These are phyloP conservation scores for Pao palembangensis DNA, from an alignment of 2,113 vertebrate species.

Conservation along the genomic window DNA sequence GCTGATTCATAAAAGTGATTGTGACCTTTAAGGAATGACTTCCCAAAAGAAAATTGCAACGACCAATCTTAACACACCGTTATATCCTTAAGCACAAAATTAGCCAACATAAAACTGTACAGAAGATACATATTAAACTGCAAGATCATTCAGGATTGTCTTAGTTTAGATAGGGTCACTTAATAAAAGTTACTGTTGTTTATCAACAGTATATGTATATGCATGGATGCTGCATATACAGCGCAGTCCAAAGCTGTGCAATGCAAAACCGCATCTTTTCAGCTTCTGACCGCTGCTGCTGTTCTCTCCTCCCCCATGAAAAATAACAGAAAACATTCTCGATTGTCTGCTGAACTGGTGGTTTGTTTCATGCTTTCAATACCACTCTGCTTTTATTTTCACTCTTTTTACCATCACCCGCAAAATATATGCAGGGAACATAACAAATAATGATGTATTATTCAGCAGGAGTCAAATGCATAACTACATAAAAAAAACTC, in stretches of 20 bases:
- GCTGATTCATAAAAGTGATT: too few relatives aligned
- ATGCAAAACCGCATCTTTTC: slow-evolving; percentile 11
- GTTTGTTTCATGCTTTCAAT: slow-evolving; percentile 41
- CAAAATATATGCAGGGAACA: slow-evolving; percentile 35
- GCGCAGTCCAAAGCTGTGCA: slow-evolving; percentile 12
- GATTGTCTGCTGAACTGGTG: slow-evolving; percentile 35
- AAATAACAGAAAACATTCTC: slow-evolving; percentile 35
- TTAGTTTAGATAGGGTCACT: too few relatives aligned
- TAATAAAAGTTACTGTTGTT: too few relatives aligned
- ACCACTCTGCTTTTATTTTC: slow-evolving; percentile 34
- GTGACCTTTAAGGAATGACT: too few relatives aligned
- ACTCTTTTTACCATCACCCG: slow-evolving; percentile 27
- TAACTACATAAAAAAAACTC: slow-evolving; percentile 58
- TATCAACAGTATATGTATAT: too few relatives aligned
- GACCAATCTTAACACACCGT: not conserved
- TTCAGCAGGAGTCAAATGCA: slow-evolving; percentile 54
- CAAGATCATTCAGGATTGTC: too few relatives aligned
- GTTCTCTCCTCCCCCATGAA: not conserved
- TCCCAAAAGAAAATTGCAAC: too few relatives aligned
- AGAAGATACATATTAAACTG: too few relatives aligned
- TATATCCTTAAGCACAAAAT: not conserved
- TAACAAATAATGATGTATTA: slow-evolving; percentile 59
- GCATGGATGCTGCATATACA: not conserved
- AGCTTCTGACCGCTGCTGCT: slow-evolving; percentile 19
- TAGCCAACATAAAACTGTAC: slow-evolving; percentile 1